Conservation (phyloP, 2,888 invertebrate species). For the Ophioninae sp. region DNA sequence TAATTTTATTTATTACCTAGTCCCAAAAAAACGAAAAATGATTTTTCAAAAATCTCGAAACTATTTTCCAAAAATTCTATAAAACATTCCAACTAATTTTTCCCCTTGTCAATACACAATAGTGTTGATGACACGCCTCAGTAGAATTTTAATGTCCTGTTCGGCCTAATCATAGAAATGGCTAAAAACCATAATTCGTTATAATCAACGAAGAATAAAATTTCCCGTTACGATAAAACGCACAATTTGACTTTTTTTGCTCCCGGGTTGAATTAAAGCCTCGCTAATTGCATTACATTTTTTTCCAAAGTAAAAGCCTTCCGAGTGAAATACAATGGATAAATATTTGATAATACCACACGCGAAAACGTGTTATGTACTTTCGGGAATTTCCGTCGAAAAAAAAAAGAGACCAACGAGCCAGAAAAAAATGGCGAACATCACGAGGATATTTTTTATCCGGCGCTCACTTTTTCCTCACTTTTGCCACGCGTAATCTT, state of each 20-base stretch:
- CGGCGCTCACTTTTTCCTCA: conserved; percentile 6
- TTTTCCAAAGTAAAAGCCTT: not conserved
- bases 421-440: conserved; percentile 25
- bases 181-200: not conserved
- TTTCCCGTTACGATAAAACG: not conserved
- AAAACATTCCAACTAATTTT: not conserved
- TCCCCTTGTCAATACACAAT: not conserved
- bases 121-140: not conserved
- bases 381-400: not conserved
- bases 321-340: not conserved
- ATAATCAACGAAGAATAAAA: not conserved
- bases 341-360: not conserved
- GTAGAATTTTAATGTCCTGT: not conserved
- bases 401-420: conserved; percentile 12
- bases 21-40: not conserved
- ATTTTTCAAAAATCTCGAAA: not conserved
- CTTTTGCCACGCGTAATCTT: conserved; percentile 33
- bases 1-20: not conserved
- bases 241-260: not conserved
- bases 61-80: not conserved
- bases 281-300: not conserved
- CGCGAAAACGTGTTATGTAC: not conserved
- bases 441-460: not conserved
- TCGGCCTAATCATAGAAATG: not conserved
- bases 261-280: not conserved